phyloP scores from a whole-genome alignment of 2,888 invertebrate genomes.

The Altica lythri region DNA sequence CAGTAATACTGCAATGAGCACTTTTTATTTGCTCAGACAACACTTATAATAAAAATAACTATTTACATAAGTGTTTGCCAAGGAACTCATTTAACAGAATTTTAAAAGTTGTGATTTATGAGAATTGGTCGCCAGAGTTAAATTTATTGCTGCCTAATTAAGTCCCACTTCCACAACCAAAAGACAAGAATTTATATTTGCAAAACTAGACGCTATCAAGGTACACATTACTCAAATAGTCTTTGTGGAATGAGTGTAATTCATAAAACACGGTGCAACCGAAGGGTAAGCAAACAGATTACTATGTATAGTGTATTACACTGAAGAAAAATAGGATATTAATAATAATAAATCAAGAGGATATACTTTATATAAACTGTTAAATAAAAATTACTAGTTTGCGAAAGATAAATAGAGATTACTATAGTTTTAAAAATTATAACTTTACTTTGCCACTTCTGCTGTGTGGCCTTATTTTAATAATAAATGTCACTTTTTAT shows the following conservation, averaged over 20 bases:
- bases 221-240: conserved; percentile 2
- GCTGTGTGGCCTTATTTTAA: too few species aligned
- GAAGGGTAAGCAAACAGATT: conserved; percentile 6
- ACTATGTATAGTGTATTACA: too few species aligned
- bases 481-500: too few species aligned
- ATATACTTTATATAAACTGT: too few species aligned
- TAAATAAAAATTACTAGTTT: too few species aligned
- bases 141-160: conserved; percentile 6
- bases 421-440: too few species aligned
- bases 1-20: too few species aligned
- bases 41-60: background rate
- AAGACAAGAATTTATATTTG: conserved; percentile 12
- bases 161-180: conserved; percentile 2
- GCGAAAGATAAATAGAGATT: too few species aligned
- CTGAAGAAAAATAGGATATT: too few species aligned
- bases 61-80: background rate
- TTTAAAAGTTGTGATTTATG: conserved; percentile 8
- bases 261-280: conserved; percentile 1
- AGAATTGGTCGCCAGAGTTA: background rate
- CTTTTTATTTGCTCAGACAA: too few species aligned
- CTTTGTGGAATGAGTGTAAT: background rate
- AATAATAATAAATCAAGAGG: too few species aligned
- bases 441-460: too few species aligned
- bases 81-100: conserved; percentile 2
- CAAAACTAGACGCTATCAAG: conserved; percentile 3